Percentiles rank a stretch among this genome's conserved stretches.
Evolutionary conservation across 2,113 vertebrate species (phyloP).

Genomic region (Megaceryle torquata): DNA sequence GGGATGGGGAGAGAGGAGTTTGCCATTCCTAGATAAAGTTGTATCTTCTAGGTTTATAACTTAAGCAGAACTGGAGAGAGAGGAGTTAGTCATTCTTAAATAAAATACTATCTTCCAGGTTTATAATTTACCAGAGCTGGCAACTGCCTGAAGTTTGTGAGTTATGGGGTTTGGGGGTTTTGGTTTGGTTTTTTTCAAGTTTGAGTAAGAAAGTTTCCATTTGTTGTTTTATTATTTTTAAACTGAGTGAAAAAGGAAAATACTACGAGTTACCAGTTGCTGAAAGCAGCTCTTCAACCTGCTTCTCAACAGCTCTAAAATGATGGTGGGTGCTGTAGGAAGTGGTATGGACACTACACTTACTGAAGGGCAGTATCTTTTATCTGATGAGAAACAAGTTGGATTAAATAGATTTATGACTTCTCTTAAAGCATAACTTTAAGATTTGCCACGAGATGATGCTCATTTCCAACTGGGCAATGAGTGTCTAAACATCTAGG

Average conservation of each 20-base stretch:
- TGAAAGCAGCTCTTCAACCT: not conserved
- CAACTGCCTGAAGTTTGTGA: not conserved
- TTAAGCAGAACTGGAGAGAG: not conserved
- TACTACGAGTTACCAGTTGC: not conserved
- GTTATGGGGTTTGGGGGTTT: not conserved
- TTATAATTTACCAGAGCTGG: too few relatives aligned
- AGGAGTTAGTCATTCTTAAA: not conserved
- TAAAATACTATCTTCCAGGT: not conserved
- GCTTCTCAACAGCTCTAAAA: not conserved
- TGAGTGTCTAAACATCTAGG: not conserved
- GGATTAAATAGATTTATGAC: not conserved
- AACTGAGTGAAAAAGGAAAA: not conserved
- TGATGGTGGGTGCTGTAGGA: not conserved
- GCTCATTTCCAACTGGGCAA: not conserved
- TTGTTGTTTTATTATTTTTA: not conserved
- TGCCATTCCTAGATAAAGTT: not conserved
- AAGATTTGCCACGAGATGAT: not conserved
- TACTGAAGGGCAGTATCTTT: not conserved
- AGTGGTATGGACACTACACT: not conserved
- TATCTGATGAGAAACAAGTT: not conserved
- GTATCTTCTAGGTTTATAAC: not conserved
- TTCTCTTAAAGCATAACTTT: not conserved
- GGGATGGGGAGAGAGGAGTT: not conserved
- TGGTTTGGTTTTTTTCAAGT: not conserved
- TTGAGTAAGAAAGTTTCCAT: not conserved